Base-by-base conservation (phyloP, 1,140 invertebrate species). In the Hyles euphorbiae region DNA sequence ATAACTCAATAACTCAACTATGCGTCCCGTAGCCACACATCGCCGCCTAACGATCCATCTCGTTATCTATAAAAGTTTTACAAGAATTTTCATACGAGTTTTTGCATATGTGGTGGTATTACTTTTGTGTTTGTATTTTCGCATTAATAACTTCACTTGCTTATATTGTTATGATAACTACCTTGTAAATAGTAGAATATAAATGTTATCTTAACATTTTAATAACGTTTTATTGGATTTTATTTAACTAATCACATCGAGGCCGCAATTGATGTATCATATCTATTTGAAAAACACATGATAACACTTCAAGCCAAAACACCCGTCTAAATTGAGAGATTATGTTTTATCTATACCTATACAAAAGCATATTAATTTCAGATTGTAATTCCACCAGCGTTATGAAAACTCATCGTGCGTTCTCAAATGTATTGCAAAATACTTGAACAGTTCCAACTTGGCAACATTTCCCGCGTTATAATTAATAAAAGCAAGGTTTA, bases 1-100 rank as follows among this genome's bases (percentile, higher is more conserved):
- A 85, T 85, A 85, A 76, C 80, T 81, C 77, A 81, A 85, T 85
- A 85, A 73, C 76, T 67, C 59, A 83, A 81, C 72, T 82, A 83
- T 83, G 78, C 76, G 68, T 54, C 53, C 40, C 40, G 22, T 54
- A n/a, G 10, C 22, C 53, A 11, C 36, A 40, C 11, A 54, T 52
- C 53, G 53, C 34, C 34, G 22, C 56, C 57, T 68, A 60, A 67
- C 56, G 60, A 67, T 53, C 49, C 43, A 64, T 59, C 47, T 59
- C 59, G 50, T 70, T 67, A 71, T 60, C 56, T 40, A 40, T 40
- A 3, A 40, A 5, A 40, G 36, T 40, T 40, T 40, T 8, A 40
- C 36, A 8, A 40, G 12, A 47, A 47, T 47, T 47, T 47, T 47
- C 4, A 47, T 3, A 22, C 46, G 46, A 47, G 46, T 5, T 5